phyloP scores from a whole-genome alignment of 2,113 vertebrate genomes.

The Columbina picui region DNA sequence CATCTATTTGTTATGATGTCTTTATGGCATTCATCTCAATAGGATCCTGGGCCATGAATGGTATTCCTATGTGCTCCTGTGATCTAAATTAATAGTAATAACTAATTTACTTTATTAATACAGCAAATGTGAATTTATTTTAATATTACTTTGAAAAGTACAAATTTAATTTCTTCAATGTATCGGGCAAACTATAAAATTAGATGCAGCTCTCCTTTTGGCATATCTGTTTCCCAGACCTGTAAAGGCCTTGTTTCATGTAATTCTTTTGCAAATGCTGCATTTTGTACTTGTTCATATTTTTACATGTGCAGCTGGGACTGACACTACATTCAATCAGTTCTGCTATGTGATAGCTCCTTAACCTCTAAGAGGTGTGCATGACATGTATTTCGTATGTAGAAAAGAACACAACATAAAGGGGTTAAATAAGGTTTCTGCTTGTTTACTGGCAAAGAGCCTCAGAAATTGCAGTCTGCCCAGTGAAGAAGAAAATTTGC shows the following conservation, averaged over 20 bases:
- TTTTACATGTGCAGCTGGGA: not conserved
- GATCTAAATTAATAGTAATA: not conserved
- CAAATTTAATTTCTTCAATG: not conserved
- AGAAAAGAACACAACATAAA: slow-evolving; percentile 31
- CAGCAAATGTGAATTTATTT: not conserved
- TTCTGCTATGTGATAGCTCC: not conserved
- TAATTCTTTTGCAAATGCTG: not conserved
- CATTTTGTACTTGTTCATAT: not conserved
- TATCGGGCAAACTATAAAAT: not conserved
- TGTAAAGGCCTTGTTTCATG: not conserved
- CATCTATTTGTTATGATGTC: not conserved
- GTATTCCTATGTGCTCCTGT: not conserved
- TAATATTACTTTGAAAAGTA: not conserved
- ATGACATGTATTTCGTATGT: not conserved
- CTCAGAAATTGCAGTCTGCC: slow-evolving; percentile 55
- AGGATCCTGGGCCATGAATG: not conserved
- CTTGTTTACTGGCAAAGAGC: slow-evolving; percentile 60
- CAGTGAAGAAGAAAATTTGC: slow-evolving; percentile 57
- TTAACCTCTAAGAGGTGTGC: not conserved
- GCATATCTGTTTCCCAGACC: not conserved
- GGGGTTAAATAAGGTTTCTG: slow-evolving; percentile 56
- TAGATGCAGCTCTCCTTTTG: not conserved
- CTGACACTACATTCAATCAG: not conserved
- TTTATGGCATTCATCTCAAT: not conserved
- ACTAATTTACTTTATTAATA: not conserved